Evolutionary conservation across 2,797 vertebrate species (phyloP).

Genomic region (Peromyscus attwateri): DNA sequence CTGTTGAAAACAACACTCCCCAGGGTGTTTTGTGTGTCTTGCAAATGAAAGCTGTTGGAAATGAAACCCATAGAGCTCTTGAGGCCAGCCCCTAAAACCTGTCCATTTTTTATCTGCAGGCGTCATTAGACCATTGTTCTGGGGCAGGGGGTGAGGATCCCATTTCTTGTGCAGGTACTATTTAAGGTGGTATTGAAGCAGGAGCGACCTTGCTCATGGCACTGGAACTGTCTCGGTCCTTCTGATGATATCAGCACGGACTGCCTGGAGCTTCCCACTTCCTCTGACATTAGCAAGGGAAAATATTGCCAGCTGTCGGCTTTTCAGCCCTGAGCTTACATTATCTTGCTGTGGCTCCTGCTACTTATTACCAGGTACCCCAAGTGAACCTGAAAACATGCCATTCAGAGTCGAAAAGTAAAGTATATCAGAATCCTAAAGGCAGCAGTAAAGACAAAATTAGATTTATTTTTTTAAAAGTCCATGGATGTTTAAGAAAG

Average conservation of each 20-base stretch:
- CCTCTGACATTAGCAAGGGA: slow-evolving; percentile 61
- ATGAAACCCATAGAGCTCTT: not conserved
- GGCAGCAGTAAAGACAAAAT: not conserved
- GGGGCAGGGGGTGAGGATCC: not conserved
- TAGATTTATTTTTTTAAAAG: not conserved
- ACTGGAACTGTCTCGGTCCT: not conserved
- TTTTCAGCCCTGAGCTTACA: not conserved
- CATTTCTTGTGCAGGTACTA: slow-evolving; percentile 5
- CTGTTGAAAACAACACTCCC: slow-evolving; percentile 53
- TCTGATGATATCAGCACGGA: slow-evolving; percentile 3
- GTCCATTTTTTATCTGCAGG: slow-evolving; percentile 39
- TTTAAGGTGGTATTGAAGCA: not conserved
- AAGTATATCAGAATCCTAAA: not conserved
- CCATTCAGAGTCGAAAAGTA: slow-evolving; percentile 16
- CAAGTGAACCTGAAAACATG: not conserved
- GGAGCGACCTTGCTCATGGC: slow-evolving; percentile 7
- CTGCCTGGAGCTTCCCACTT: slow-evolving; percentile 43
- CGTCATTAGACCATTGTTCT: not conserved
- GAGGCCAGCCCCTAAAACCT: slow-evolving; percentile 17
- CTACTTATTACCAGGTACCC: not conserved
- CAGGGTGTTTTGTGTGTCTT: not conserved
- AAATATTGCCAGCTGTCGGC: not conserved
- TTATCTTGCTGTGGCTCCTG: not conserved
- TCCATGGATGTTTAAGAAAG: not conserved
- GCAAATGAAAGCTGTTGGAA: not conserved